Evolutionary conservation across 1,140 invertebrate species (phyloP), one percentile per base, ranked within the genome.

Genomic region (Lamellibrachia luymesi): DNA sequence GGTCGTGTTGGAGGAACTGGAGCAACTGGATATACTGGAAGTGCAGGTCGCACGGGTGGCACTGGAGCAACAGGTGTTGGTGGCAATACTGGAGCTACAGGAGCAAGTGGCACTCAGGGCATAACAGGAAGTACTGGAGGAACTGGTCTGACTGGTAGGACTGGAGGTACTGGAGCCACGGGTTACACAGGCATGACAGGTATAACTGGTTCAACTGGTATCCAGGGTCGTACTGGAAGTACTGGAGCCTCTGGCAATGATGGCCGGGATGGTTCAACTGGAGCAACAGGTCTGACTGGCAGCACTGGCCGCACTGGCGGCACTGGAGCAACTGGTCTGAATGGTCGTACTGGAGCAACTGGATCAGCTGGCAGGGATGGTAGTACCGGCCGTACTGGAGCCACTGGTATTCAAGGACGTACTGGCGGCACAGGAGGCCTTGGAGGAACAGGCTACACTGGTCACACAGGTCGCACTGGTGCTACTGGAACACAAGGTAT

Each of bases 321-420:
- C 22, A 92, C 92, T 27, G 92, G 92, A 51, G 10, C 50, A n/a
- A 92, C 4, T 92, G 92, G 92, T 51, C 50, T 10, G 7, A 64
- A 7, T 51, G 92, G 92, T n/a, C 92, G 49, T 13, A 50, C 50
- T 52, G 92, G 92, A 50, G 50, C 92, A 52, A 92, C 92, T 52
- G 92, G 92, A 50, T 25, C 50, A 52, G 8, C 50, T 51, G 92
- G 92, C 10, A 51, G 17, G 51, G 51, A 50, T 50, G 92, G 92
- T 4, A 92, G 92, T 5, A 38, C 50, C 2, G 92, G 92, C 52
- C 10, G 50, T 56, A 92, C 92, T 92, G 92, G 92, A 90, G 92
- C 92, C 2, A 80, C 92, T 51, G 92, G 92, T 89, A 13, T 38
- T 17, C 10, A n/a, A 0, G 92, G 92, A 10, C 13, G 38, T 8